phyloP scores from a whole-genome alignment of 2,888 invertebrate species.

The Drosophila peninsularis region DNA sequence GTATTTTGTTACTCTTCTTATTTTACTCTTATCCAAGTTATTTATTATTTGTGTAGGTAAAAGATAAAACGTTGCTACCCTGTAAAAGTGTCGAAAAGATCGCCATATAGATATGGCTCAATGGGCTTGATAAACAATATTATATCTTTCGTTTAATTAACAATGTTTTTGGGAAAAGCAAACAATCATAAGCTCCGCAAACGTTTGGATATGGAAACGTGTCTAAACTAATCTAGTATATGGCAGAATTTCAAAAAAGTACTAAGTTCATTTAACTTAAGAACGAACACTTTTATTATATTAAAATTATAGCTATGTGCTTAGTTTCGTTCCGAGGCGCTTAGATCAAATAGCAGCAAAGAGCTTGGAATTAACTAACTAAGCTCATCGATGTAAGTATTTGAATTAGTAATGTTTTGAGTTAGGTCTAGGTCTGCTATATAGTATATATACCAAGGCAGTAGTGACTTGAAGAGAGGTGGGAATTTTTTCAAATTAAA shows the following conservation, averaged over 20 bases:
- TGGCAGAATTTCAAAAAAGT: neutral
- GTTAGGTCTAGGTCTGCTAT: neutral
- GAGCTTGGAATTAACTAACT: neutral
- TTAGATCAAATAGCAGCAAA: neutral
- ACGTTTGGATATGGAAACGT: neutral
- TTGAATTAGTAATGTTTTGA: neutral
- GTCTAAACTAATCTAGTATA: constrained; percentile 1
- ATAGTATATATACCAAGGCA: neutral
- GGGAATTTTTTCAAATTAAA: neutral
- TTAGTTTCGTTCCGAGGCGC: neutral
- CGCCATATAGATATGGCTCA: constrained; percentile 56
- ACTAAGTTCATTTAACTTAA: neutral
- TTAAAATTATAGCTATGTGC: neutral
- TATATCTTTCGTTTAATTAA: constrained; percentile 36
- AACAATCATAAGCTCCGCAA: constrained; percentile 6
- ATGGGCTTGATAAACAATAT: constrained; percentile 26
- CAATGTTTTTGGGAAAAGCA: constrained; percentile 12
- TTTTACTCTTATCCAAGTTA: neutral
- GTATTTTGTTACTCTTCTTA: neutral
- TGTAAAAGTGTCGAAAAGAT: constrained; percentile 51
- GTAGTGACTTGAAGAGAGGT: neutral
- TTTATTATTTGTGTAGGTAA: constrained; percentile 11
- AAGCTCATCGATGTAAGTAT: neutral
- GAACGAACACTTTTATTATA: neutral
- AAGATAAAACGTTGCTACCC: constrained; percentile 33